A percentile compares a stretch with the other conserved stretches of the same genome.
phyloP scores from a whole-genome alignment of 2,797 vertebrate species.

The Cossypha caffra region DNA sequence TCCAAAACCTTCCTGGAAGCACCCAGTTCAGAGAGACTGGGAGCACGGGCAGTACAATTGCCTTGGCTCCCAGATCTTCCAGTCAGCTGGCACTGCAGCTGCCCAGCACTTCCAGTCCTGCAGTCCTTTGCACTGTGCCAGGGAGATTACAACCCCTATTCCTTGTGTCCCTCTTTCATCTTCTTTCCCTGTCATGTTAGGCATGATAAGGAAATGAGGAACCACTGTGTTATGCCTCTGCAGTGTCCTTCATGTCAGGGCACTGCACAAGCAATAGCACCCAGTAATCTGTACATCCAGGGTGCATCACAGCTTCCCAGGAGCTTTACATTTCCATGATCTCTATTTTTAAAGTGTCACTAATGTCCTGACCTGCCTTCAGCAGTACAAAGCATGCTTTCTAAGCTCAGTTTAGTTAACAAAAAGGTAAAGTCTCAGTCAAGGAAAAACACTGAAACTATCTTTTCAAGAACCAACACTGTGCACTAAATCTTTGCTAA shows the following conservation, averaged over 20 bases:
- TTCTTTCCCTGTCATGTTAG: not conserved
- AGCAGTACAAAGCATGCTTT: not conserved
- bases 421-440: not conserved
- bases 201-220: not conserved
- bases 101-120: not conserved
- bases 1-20: not conserved
- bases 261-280: not conserved
- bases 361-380: not conserved
- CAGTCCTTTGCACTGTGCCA: not conserved
- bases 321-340: not conserved
- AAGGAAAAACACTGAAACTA: accelerated
- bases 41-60: not conserved
- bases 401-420: not conserved
- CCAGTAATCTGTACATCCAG: not conserved
- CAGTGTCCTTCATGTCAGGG: not conserved
- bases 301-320: not conserved
- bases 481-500: not conserved
- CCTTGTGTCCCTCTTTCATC: not conserved
- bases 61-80: not conserved
- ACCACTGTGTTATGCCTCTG: not conserved
- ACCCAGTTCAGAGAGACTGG: not conserved
- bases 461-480: not conserved
- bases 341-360: not conserved
- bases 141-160: not conserved
- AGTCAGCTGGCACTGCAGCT: not conserved